A percentile compares a stretch with the other conserved stretches of the same genome.
Evolutionary conservation across 2,888 invertebrate genomes (phyloP).

Genomic region (Cynaeus angustus): DNA sequence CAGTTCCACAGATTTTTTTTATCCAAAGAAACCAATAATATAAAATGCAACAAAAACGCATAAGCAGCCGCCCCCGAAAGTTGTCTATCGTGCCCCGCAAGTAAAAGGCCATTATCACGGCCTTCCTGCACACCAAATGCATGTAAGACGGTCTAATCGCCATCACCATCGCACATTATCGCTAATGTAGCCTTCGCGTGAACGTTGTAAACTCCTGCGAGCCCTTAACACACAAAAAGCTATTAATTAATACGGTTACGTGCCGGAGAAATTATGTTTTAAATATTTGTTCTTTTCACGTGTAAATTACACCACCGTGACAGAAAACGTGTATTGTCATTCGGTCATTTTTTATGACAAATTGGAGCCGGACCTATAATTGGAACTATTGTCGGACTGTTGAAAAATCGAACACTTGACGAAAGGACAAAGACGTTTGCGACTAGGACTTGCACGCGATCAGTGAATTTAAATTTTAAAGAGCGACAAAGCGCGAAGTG

Average conservation of each 20-base stretch:
- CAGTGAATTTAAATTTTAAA: background rate
- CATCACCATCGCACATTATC: constrained; percentile 49
- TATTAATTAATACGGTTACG: constrained; percentile 53
- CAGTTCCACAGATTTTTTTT: no score
- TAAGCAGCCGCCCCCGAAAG: background rate
- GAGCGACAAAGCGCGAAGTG: background rate
- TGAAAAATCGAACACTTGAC: constrained; percentile 13
- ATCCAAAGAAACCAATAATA: no score
- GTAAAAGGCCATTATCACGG: constrained; percentile 47
- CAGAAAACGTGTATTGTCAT: constrained; percentile 15
- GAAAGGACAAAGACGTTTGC: constrained; percentile 4
- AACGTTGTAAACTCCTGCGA: constrained; percentile 29
- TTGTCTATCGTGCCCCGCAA: constrained; percentile 13
- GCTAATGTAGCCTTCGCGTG: constrained; percentile 51
- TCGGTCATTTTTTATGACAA: constrained; percentile 29
- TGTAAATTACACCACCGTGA: constrained; percentile 42
- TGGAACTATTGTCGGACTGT: constrained; percentile 1
- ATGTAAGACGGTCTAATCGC: constrained; percentile 51
- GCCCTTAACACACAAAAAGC: constrained; percentile 44
- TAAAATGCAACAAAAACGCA: background rate
- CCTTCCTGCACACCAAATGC: constrained; percentile 43
- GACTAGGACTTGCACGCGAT: background rate
- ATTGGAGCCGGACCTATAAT: constrained; percentile 26
- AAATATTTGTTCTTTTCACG: constrained; percentile 51
- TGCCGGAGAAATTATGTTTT: constrained; percentile 49